These are phyloP conservation scores for Sebastes itinus DNA, from an alignment of 2,797 vertebrate species.

Conservation along the genomic window DNA sequence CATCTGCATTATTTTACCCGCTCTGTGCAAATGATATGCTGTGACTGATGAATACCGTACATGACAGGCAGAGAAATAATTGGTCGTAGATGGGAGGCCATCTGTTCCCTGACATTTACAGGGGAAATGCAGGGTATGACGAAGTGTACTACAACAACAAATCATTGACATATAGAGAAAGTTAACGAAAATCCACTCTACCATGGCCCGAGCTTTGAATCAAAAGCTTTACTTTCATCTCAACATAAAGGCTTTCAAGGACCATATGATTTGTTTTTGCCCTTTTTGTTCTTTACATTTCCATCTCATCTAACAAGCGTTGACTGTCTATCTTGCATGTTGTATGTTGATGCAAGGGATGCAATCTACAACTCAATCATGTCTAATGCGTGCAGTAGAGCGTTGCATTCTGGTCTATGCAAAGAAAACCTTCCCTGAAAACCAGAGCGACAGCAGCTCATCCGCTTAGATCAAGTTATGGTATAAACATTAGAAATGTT, in stretches of 20 bases:
- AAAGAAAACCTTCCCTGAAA: neutral
- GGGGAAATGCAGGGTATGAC: neutral
- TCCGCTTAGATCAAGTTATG: neutral
- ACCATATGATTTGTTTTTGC: neutral
- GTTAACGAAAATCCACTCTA: neutral
- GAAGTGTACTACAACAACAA: neutral
- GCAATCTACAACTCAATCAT: neutral
- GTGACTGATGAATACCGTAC: neutral
- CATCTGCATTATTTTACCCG: neutral
- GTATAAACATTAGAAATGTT: neutral
- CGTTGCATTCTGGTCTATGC: neutral
- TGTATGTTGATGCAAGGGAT: neutral
- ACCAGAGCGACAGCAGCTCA: neutral
- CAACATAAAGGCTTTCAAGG: neutral
- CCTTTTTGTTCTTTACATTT: neutral
- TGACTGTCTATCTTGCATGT: neutral
- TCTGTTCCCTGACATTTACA: slow-evolving; percentile 29
- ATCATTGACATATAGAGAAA: neutral
- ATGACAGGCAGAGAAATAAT: neutral
- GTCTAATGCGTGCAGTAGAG: neutral
- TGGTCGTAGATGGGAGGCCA: neutral
- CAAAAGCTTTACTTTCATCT: neutral
- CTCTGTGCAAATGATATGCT: neutral
- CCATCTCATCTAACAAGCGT: neutral
- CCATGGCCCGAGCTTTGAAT: neutral